Evolutionary conservation across 2,888 invertebrate species (phyloP), one percentile per base, ranked within the genome.

Genomic region (Cephalotes varians): DNA sequence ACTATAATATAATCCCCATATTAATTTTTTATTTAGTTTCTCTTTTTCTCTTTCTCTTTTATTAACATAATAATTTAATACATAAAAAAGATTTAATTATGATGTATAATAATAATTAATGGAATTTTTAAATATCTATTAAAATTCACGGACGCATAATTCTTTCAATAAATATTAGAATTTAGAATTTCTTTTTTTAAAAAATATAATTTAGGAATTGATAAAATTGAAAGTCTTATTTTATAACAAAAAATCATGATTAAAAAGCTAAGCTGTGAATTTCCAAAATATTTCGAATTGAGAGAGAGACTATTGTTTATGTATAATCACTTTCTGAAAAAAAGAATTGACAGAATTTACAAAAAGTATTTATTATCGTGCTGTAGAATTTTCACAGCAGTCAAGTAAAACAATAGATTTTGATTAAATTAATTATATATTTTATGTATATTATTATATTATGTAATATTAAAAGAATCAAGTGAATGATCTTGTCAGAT

Each of bases 211-310:
- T 34, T 2, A 40, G 2, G 4, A 40, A n/a, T 60, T 28, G n/a
- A 72, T 40, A 40, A n/a, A 62, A 28, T 28, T 28, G 6, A 28
- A 72, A 72, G 1, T 40, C 25, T 58, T 58, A 60, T 34, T 58
- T 37, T 72, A 40, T 40, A 40, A 72, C 44, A 74, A 60, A 28
- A 80, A 65, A 15, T 31, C 10, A 56, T n/a, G n/a, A n/a, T n/a
- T n/a, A n/a, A n/a, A n/a, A n/a, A n/a, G n/a, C n/a, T n/a, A 56
- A 49, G 31, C 67, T 79, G 47, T 37, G 34, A 58, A 44, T 56
- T 3, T 49, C 7, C 18, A 34, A 40, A 64, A 49, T 6, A 6
- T 44, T 60, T 80, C 21, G 18, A 44, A 3, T 31, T 81, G n/a
- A 25, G 47, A 9, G 31, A 54, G 37, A 25, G 12, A 67, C 5